These are phyloP conservation scores for Pungitius pungitius DNA, from an alignment of 2,113 vertebrate genomes.

Conservation along the genomic window DNA sequence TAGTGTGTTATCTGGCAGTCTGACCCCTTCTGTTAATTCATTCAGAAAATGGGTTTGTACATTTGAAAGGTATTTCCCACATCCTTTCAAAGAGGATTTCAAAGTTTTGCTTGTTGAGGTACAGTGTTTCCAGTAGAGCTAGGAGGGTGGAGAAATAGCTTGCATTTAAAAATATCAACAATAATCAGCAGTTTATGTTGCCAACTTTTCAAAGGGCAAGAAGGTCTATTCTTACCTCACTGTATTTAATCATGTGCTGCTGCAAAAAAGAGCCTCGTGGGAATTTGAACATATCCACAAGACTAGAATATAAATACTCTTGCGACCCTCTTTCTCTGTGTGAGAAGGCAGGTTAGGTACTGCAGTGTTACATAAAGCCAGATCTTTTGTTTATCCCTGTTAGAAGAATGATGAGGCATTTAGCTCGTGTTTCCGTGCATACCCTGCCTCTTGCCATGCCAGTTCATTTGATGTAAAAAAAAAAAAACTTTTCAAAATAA, in stretches of 20 bases:
- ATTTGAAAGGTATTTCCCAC: background rate
- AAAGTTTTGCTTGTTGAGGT: no score
- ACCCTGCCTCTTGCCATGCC: background rate
- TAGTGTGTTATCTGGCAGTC: background rate
- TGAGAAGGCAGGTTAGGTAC: constrained; percentile 13
- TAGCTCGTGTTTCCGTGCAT: background rate
- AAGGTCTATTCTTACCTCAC: constrained; percentile 30
- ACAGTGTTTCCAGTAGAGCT: background rate
- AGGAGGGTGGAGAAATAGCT: background rate
- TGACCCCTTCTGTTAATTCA: background rate
- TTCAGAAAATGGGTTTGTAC: background rate
- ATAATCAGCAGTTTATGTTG: constrained; percentile 37
- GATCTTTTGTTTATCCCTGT: constrained; percentile 19
- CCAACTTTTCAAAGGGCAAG: constrained; percentile 31
- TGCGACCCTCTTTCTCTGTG: background rate
- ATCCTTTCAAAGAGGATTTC: background rate
- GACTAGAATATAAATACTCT: constrained; percentile 32
- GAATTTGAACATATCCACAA: constrained; percentile 25
- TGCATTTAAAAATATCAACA: constrained; percentile 41
- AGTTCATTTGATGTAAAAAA: background rate
- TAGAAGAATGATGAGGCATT: constrained; percentile 15
- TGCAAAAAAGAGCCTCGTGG: constrained; percentile 22
- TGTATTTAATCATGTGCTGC: constrained; percentile 34
- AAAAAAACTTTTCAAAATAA: background rate
- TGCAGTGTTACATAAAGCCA: constrained; percentile 49